Percentiles rank a stretch among this genome's conserved stretches.
phyloP scores from a whole-genome alignment of 2,113 vertebrate species.

The Microcebus griseorufus region DNA sequence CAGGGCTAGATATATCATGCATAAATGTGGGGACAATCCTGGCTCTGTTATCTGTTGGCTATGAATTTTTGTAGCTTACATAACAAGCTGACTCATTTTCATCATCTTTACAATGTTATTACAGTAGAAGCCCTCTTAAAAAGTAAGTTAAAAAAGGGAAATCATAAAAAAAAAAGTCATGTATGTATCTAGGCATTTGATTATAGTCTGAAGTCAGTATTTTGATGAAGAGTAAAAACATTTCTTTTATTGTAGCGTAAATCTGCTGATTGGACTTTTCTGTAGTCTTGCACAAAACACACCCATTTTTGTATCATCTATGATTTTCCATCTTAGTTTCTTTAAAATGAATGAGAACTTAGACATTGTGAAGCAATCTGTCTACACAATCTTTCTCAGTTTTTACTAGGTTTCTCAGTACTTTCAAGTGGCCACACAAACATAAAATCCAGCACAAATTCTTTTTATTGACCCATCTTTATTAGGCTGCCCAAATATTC shows the following conservation, averaged over 20 bases:
- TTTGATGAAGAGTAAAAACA: background rate
- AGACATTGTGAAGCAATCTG: background rate
- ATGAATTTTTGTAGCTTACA: background rate
- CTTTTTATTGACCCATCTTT: background rate
- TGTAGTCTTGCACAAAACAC: background rate
- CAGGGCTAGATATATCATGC: background rate
- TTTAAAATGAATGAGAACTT: background rate
- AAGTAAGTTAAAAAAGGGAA: background rate
- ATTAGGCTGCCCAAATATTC: background rate
- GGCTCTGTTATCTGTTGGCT: background rate
- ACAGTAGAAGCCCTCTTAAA: background rate
- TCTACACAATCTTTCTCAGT: background rate
- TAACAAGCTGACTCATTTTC: background rate
- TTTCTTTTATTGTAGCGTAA: background rate
- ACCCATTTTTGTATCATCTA: background rate
- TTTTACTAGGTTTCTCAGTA: background rate
- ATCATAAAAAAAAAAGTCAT: background rate
- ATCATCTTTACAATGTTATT: background rate
- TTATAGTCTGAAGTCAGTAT: slow-evolving; percentile 16
- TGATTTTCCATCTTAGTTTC: background rate
- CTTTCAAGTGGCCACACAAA: background rate
- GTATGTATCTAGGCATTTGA: background rate
- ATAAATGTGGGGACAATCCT: background rate
- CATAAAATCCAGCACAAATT: background rate
- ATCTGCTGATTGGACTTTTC: background rate